Evolutionary conservation across 2,113 vertebrate genomes (phyloP).

Genomic region (Coreoperca whiteheadi): DNA sequence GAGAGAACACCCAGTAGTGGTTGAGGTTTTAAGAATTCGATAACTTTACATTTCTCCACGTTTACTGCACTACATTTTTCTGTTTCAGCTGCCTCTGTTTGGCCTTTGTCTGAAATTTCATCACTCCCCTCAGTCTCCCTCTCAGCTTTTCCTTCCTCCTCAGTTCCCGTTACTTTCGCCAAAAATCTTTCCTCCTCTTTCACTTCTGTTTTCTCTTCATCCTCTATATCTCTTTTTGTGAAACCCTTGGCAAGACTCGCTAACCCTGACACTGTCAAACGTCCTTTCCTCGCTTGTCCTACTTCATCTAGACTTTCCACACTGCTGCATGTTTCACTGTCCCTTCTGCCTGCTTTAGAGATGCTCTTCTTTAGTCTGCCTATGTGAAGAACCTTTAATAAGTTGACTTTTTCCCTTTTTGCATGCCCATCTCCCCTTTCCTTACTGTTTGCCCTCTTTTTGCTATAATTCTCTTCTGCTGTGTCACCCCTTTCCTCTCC

Average conservation of each 20-base stretch:
- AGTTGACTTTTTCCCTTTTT: conserved; percentile 35
- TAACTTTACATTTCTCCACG: neutral
- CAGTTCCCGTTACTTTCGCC: neutral
- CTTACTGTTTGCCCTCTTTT: neutral
- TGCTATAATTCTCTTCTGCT: conserved; percentile 1
- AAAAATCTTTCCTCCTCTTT: conserved; percentile 24
- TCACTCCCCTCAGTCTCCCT: neutral
- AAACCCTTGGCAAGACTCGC: conserved; percentile 17
- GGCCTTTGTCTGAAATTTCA: neutral
- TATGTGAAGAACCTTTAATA: conserved; percentile 61
- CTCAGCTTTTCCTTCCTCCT: neutral
- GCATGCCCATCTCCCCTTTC: neutral
- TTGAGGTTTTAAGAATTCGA: conserved; percentile 3
- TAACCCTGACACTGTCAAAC: neutral
- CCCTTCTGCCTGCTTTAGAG: conserved; percentile 20
- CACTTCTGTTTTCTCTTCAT: conserved; percentile 23
- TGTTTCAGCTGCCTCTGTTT: neutral
- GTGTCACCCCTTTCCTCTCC: neutral
- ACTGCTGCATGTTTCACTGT: conserved; percentile 56
- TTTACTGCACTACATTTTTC: neutral
- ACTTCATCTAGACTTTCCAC: conserved; percentile 61
- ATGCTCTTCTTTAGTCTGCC: conserved; percentile 55
- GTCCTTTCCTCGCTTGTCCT: conserved; percentile 25
- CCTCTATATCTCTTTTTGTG: conserved; percentile 4
- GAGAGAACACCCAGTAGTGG: conserved; percentile 12